These are phyloP conservation scores for Podarcis lilfordi DNA, from an alignment of 2,797 vertebrate genomes.

Conservation along the genomic window DNA sequence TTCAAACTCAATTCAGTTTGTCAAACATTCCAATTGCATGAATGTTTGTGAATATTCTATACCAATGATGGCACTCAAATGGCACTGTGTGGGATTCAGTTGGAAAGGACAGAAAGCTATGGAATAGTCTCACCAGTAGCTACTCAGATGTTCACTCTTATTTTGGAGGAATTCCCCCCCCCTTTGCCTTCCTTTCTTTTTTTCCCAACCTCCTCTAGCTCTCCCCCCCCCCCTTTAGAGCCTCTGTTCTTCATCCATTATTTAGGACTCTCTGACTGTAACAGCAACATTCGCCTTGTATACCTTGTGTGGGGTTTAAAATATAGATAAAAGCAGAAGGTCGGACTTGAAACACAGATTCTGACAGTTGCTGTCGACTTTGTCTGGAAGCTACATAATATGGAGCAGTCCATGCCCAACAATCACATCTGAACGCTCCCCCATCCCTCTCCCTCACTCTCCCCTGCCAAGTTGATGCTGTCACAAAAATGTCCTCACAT, in stretches of 20 bases:
- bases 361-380: conserved; percentile 74
- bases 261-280: conserved; percentile 87
- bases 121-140: background rate
- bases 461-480: conserved; percentile 20
- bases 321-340: conserved; percentile 98
- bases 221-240: conserved; percentile 40
- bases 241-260: conserved; percentile 89
- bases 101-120: rapidly evolving
- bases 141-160: conserved; percentile 4
- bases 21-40: rapidly evolving
- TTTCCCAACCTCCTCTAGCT: conserved; percentile 26
- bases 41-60: background rate
- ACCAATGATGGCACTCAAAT: background rate
- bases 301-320: conserved; percentile 97
- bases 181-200: conserved; percentile 44
- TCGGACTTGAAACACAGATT: conserved; percentile 86
- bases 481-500: conserved; percentile 38
- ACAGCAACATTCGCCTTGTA: conserved; percentile 89
- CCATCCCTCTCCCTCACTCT: background rate
- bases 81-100: rapidly evolving
- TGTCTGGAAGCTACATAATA: conserved; percentile 77
- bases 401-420: conserved; percentile 53
- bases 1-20: background rate
- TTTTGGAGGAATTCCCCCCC: conserved; percentile 26
- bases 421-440: conserved; percentile 5